Evolutionary conservation across 2,113 vertebrate genomes (phyloP), one percentile per base, ranked within the genome.

Genomic region (Sturnira hondurensis): DNA sequence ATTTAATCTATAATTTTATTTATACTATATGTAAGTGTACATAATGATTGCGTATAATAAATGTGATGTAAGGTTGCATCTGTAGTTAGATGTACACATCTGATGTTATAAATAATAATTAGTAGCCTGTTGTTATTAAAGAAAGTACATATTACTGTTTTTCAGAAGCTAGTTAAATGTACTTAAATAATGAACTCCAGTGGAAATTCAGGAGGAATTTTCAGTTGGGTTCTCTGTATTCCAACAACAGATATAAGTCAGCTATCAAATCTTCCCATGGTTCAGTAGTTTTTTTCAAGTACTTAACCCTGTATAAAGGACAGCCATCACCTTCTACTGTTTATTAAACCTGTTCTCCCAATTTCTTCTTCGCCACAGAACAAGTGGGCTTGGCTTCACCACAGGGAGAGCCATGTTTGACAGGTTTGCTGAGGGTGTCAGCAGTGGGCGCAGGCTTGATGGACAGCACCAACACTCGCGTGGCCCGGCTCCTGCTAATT

Each of bases 361-460:
- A 95, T 97, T 97, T 84, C 95, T 95, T 80, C 88, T 82, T 91
- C 67, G 45, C 78, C 89, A 58, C 91, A 84, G 91, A 96, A 70
- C 80, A 78, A 31, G 71, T 98, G 98, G 98, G 97, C 98, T 98
- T 98, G 97, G 98, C 98, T 98, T 94, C 97, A 86, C 74, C 95
- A 98, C 98, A 99, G 98, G 98, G 99, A 98, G 98, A 99, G 94
- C 98, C 97, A 94, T 98, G 97, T 73, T 91, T 99, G 99, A 99
- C 99, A 99, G 98, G 96, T 99, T 47, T 93, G 98, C 97, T 99
- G 98, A 99, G 98, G 98, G 98, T 99, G 98, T 99, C 98, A 98
- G 97, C 98, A 95, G 90, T 97, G 98, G 98, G 98, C 98, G 96
- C 96, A 97, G 98, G 97, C 89, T 98, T 99, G 99, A 99, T 63